These are phyloP conservation scores for Maccullochella peelii DNA, from an alignment of 2,113 vertebrate genomes.

Conservation along the genomic window DNA sequence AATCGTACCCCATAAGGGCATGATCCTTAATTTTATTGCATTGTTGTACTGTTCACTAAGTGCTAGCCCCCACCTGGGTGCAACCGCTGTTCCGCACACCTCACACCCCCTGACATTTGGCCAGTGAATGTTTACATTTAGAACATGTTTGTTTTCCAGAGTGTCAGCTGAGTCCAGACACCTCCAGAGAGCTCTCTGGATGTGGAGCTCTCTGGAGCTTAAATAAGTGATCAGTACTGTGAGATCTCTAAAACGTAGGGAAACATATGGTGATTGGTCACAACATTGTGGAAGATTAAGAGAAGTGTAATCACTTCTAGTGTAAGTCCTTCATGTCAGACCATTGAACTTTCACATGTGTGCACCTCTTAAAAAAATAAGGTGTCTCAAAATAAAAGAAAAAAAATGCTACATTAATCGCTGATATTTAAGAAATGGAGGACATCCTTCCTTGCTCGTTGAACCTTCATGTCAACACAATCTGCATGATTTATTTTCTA, in stretches of 20 bases:
- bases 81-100: no score
- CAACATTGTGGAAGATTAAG: background rate
- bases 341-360: background rate
- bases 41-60: no score
- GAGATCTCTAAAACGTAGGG: background rate
- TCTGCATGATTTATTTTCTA: background rate
- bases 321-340: background rate
- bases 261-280: background rate
- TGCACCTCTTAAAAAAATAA: background rate
- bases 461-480: background rate
- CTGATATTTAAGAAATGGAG: background rate
- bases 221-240: background rate
- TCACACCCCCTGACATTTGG: no score
- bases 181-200: no score
- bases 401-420: background rate
- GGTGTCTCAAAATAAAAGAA: background rate
- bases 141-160: no score
- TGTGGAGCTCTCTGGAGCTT: no score
- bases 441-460: background rate
- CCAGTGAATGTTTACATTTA: no score
- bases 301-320: background rate
- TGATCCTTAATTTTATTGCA: no score
- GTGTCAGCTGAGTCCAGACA: no score
- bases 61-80: no score
- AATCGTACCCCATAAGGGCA: no score